phyloP scores from a whole-genome alignment of 2,113 vertebrate genomes.

The Pedionomus torquatus region DNA sequence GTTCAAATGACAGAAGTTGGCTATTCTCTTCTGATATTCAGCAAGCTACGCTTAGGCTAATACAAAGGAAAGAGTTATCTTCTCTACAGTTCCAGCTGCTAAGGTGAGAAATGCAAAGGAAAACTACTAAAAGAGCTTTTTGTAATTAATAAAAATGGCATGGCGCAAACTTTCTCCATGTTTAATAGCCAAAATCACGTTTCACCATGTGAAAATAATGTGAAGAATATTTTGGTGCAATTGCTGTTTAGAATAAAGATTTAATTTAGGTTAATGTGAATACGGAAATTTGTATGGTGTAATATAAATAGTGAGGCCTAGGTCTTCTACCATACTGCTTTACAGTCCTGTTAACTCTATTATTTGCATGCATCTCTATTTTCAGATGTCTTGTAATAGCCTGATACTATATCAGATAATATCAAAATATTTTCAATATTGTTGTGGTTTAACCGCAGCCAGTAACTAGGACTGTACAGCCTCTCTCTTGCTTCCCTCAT shows the following conservation, averaged over 20 bases:
- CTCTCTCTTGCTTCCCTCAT: neutral
- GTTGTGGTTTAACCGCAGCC: neutral
- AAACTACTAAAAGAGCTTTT: neutral
- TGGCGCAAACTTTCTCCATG: neutral
- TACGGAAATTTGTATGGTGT: neutral
- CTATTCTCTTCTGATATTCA: slow-evolving; percentile 82
- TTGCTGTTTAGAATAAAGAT: neutral
- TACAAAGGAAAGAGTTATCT: slow-evolving; percentile 68
- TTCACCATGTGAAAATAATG: neutral
- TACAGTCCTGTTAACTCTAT: neutral
- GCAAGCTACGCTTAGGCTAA: slow-evolving; percentile 66
- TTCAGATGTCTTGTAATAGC: neutral
- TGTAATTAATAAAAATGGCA: neutral
- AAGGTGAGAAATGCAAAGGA: slow-evolving; percentile 66
- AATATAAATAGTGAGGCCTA: neutral
- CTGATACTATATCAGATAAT: neutral
- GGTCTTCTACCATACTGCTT: neutral
- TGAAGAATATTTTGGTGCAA: neutral
- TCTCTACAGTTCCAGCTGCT: slow-evolving; percentile 73
- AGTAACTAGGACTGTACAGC: neutral
- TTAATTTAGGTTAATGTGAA: neutral
- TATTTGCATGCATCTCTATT: neutral
- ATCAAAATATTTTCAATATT: neutral
- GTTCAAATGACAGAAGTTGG: slow-evolving; percentile 97
- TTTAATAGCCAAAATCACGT: neutral